phyloP scores from a whole-genome alignment of 2,113 vertebrate species.

The Lota lota region DNA sequence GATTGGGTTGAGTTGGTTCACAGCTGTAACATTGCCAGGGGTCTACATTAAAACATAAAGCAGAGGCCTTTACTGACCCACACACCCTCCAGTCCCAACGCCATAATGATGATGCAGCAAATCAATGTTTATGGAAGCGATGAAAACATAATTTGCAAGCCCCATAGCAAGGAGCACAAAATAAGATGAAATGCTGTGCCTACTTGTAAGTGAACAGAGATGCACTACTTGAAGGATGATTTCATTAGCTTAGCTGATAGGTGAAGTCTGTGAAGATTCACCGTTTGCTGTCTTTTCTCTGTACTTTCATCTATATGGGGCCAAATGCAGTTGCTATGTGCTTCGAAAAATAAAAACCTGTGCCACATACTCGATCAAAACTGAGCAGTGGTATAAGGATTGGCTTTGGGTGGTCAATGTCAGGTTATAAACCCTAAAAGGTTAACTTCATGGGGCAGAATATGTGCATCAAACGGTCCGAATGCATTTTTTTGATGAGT shows the following conservation, averaged over 20 bases:
- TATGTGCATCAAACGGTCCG: too few relatives aligned
- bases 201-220: background rate
- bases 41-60: conserved; percentile 6
- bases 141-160: background rate
- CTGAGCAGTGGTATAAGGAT: too few relatives aligned
- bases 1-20: background rate
- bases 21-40: background rate
- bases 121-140: conserved; percentile 5
- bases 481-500: background rate
- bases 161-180: background rate
- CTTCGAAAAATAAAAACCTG: too few relatives aligned
- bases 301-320: too few relatives aligned
- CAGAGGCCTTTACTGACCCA: background rate
- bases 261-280: too few relatives aligned
- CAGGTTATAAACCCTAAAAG: too few relatives aligned
- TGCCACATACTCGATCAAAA: too few relatives aligned
- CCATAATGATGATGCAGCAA: background rate
- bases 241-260: too few relatives aligned
- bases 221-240: background rate
- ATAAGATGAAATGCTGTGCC: background rate
- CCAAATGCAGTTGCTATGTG: too few relatives aligned
- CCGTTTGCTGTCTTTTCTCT: too few relatives aligned
- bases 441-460: too few relatives aligned
- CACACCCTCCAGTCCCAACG: background rate
- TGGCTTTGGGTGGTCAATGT: too few relatives aligned